Conservation (phyloP, 2,797 vertebrate species). For the Lagocephalus sceleratus region DNA sequence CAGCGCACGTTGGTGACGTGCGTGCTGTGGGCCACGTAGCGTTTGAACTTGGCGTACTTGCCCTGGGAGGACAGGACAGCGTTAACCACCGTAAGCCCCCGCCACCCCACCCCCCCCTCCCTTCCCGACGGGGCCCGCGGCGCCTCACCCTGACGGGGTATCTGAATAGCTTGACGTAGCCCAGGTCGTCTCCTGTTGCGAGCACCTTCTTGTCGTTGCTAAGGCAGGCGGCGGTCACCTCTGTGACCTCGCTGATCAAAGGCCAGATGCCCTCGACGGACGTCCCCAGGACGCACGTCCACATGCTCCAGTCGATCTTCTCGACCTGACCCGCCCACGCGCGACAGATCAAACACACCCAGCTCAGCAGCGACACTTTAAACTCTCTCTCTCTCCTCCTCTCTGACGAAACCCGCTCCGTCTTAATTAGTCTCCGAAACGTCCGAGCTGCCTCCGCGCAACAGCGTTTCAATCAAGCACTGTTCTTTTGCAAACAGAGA, state of each 20-base stretch:
- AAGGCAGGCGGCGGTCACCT: constrained; percentile 90
- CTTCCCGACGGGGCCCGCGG: too few species aligned
- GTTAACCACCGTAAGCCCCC: neutral
- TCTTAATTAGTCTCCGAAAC: too few species aligned
- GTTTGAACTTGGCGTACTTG: constrained; percentile 95
- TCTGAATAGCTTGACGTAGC: constrained; percentile 96
- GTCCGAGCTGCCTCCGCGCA: too few species aligned
- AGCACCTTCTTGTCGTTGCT: constrained; percentile 88
- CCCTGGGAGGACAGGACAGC: constrained; percentile 74
- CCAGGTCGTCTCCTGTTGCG: constrained; percentile 96
- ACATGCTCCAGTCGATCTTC: constrained; percentile 94
- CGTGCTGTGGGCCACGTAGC: constrained; percentile 93
- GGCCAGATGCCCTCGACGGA: constrained; percentile 96
- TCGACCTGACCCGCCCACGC: constrained; percentile 80
- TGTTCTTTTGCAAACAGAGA: too few species aligned
- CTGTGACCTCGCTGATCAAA: constrained; percentile 92
- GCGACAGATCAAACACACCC: neutral
- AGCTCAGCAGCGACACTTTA: too few species aligned
- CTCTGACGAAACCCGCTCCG: too few species aligned
- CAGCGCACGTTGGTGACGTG: constrained; percentile 97
- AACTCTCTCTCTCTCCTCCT: too few species aligned
- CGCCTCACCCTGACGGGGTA: constrained; percentile 90
- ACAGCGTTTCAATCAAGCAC: too few species aligned
- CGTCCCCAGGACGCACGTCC: constrained; percentile 92
- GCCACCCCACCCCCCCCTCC: too few species aligned